phyloP scores from a whole-genome alignment of 2,797 vertebrate species.

The Salarias fasciatus region DNA sequence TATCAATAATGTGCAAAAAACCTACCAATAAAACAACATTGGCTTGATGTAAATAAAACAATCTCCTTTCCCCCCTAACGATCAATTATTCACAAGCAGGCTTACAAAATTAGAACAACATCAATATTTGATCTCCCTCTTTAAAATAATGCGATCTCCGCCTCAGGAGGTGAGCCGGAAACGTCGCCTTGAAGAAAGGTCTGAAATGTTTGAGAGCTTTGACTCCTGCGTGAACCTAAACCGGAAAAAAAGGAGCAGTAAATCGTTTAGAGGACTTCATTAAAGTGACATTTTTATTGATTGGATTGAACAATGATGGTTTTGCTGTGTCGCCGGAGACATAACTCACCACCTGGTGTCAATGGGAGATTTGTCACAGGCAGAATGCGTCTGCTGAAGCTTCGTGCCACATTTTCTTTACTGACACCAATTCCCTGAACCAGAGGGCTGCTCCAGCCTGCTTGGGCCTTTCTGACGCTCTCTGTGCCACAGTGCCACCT shows the following conservation, averaged over 20 bases:
- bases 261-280: constrained; percentile 28
- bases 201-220: constrained; percentile 31
- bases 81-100: constrained; percentile 68
- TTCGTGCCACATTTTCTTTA: constrained; percentile 37
- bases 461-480: constrained; percentile 5
- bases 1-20: too few relatives aligned
- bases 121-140: constrained; percentile 60
- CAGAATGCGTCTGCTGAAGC: constrained; percentile 12
- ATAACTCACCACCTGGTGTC: constrained; percentile 18
- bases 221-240: constrained; percentile 15
- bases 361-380: constrained; percentile 29
- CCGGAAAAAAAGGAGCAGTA: constrained; percentile 19
- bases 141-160: constrained; percentile 20
- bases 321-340: constrained; percentile 12
- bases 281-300: constrained; percentile 17
- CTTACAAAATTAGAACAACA: constrained; percentile 64
- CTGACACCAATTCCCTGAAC: constrained; percentile 48
- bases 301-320: constrained; percentile 13
- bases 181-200: constrained; percentile 8
- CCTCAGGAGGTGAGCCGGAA: constrained; percentile 30
- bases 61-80: constrained; percentile 20
- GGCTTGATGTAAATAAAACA: constrained; percentile 41
- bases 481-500: constrained; percentile 66
- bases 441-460: constrained; percentile 13
- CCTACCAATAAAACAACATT: constrained; percentile 31